Base-by-base conservation (phyloP, 2,113 vertebrate species). In the Malurus elegans region DNA sequence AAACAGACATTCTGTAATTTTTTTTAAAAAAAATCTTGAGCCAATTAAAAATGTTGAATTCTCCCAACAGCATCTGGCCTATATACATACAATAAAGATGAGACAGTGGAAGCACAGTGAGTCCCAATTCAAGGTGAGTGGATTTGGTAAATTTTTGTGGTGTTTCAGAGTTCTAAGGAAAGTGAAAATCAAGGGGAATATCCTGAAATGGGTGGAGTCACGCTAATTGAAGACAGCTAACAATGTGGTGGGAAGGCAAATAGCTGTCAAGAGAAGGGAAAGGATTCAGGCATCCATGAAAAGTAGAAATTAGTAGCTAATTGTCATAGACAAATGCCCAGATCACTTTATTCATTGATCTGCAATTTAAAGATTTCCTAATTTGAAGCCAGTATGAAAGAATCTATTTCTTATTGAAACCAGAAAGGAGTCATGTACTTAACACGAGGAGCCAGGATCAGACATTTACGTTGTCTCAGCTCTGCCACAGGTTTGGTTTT, bases 381-480 rank as follows among this genome's bases (percentile, higher is more conserved):
- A 61, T 66, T 85, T 78, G 61, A 87, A 87, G 45, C 29, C 84
- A 85, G 56, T 56, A 72, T 42, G 61, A 91, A 48, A 89, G 48
- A 94, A 89, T 87, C 34, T 76, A n/a, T 79, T 93, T 94, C 57
- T 90, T 86, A 96, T 8, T 90, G 84, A 79, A 92, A 69, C 32
- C 92, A 95, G 93, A 91, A 67, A 73, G 78, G 60, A 82, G 60
- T 18, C 36, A 15, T 2, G 36, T 25, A 6, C n/a, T 69, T n/a
- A 53, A 29, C n/a, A 45, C 20, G 31, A 40, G 4, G 42, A 87
- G 47, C 38, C 62, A 29, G 66, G 54, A 90, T 64, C 2, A 48
- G 58, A 65, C 31, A 21, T 8, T 85, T 82, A 70, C 5, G 32
- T 61, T 54, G 84, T 85, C 65, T 87, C 5, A 53, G 36, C 66